Base-by-base conservation (phyloP, 2,113 vertebrate species). In the Cacatua alba region DNA sequence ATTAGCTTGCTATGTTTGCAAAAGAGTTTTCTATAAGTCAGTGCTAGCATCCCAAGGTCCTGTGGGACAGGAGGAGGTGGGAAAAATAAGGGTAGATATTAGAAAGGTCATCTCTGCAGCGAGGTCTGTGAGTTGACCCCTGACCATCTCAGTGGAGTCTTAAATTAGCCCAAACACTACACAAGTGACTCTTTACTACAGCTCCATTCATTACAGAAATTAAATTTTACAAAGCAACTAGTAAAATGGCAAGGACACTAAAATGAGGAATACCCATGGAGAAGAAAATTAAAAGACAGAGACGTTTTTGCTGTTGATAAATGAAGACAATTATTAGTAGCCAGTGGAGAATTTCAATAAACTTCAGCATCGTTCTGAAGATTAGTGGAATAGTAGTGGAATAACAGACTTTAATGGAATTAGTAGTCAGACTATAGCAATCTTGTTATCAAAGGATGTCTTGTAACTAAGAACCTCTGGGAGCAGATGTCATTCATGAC, bases 401-500 rank as follows among this genome's bases (percentile, higher is more conserved):
- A 59, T 72, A 77, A 88, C 5, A 81, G 51, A 39, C 9, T 46
- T 51, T 10, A 69, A 17, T 48, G 14, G 70, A 92, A 91, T 83
- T 77, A 77, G 39, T 20, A 75, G 68, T 67, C 55, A 94, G 74
- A 76, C 15, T 71, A 51, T 18, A 79, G n/a, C 28, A 92, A 82
- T 59, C 59, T 57, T 82, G 39, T 67, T 87, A 83, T 83, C 63
- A 93, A 87, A 91, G 23, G 19, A 71, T 76, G 17, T 65, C 75
- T 77, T 77, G 20, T 69, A 83, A 59, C 70, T 80, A 77, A 91
- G 71, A 85, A 39, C 26, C 46, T 77, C 37, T 35, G 25, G 44
- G 65, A 84, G n/a, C 88, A 88, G 62, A 18, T 21, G 57, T 12
- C 0, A 0, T 51, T 33, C 0, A 0, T 63, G 63, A 72, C 74